Evolutionary conservation across 2,797 vertebrate genomes (phyloP).

Genomic region (Neopelma chrysocephalum): DNA sequence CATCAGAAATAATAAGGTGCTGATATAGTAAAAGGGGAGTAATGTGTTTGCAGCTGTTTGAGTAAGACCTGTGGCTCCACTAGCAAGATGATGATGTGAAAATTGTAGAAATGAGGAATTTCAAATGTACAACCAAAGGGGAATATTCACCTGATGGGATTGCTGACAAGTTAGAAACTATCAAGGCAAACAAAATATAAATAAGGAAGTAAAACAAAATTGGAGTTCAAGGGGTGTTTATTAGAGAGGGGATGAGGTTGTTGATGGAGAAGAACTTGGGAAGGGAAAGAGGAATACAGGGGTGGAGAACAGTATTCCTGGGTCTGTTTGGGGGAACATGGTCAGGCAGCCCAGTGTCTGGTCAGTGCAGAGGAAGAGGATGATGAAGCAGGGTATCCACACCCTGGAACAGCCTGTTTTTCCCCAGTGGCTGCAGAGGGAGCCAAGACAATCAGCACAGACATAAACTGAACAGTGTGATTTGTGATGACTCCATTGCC

Average conservation of each 20-base stretch:
- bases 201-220: neutral
- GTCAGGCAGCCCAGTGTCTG: neutral
- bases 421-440: neutral
- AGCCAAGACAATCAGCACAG: neutral
- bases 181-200: neutral
- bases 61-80: neutral
- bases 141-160: neutral
- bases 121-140: neutral
- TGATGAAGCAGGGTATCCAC: neutral
- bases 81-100: neutral
- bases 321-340: neutral
- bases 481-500: neutral
- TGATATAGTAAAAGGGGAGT: neutral
- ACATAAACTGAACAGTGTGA: neutral
- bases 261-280: neutral
- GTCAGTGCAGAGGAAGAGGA: neutral
- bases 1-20: neutral
- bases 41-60: neutral
- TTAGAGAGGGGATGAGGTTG: neutral
- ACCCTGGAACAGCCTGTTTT: neutral
- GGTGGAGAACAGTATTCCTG: neutral
- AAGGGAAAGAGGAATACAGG: neutral
- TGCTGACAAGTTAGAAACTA: neutral
- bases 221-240: neutral
- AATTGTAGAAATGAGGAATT: neutral